Conservation (phyloP, 1,140 invertebrate genomes). For the Polyergus mexicanus region DNA sequence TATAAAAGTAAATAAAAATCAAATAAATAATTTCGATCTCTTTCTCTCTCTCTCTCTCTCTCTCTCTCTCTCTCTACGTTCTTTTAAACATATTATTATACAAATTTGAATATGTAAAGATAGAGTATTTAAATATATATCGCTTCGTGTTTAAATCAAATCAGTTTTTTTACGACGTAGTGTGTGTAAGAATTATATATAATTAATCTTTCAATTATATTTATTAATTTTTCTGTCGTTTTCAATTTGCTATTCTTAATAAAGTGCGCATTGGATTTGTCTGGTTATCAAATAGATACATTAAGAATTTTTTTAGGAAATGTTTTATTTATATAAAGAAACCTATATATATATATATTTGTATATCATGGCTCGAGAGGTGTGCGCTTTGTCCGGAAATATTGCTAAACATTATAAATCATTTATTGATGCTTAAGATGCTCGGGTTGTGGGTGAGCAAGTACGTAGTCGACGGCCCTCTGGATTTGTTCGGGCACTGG, state of each 20-base stretch:
- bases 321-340: conserved; percentile 38
- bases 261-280: neutral
- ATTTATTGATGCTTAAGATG: conserved; percentile 5
- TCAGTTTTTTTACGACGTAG: neutral
- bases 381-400: conserved; percentile 27
- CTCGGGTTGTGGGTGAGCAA: conserved; percentile 77
- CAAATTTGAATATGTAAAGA: neutral
- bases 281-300: neutral
- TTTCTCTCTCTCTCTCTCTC: too few species aligned
- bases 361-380: conserved; percentile 10
- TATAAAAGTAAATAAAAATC: neutral
- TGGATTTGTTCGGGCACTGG: conserved; percentile 84
- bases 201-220: neutral
- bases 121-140: too few species aligned
- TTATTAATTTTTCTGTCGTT: neutral
- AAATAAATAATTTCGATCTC: neutral
- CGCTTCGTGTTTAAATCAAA: too few species aligned
- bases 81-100: neutral
- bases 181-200: neutral
- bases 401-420: neutral
- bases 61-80: too few species aligned
- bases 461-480: conserved; percentile 84
- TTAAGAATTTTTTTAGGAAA: conserved; percentile 16
- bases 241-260: neutral
- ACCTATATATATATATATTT: conserved; percentile 28